Evolutionary conservation across 2,888 invertebrate genomes (phyloP), one percentile per base, ranked within the genome.

Genomic region (Calliphora vomitoria): DNA sequence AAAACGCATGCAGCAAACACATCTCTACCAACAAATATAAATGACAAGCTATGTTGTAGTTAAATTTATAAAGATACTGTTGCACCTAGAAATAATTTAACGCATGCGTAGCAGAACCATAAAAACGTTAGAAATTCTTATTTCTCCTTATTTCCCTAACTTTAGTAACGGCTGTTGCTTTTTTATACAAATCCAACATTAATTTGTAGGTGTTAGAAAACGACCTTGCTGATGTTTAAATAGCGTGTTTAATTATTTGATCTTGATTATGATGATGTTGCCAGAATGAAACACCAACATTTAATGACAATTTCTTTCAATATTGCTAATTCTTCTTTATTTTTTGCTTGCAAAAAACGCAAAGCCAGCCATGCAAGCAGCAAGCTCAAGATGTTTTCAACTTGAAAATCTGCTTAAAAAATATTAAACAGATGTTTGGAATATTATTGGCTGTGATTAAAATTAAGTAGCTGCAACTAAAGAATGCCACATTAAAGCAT

Each of bases 181-280:
- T 6, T 53, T 15, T 3, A n/a, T 31, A 31, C 31, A 41, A 4
- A 31, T 25, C 5, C 25, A 81, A 69, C 60, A 79, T 79, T 82
- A 82, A 78, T 82, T 86, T 78, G 82, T 79, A 79, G 86, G 86
- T 86, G 86, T 86, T 86, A 44, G 53, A 79, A 74, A 62, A 86
- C 86, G 86, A 86, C 86, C 86, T 86, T 86, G 82, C 78, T 79
- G 79, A 82, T 86, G 86, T 35, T 20, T 35, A 82, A 82, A 79
- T 86, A 10, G 86, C 86, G 86, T 86, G 86, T 79, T 79, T 79
- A 74, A 80, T 80, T 80, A 62, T 60, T 41, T 31, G 41, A 80
- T 80, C 79, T 74, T 79, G 79, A 84, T 72, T 47, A 44, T 20
- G 13, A 62, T 69, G 50, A 18, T 41, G 58, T n/a, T 11, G 55